phyloP scores from a whole-genome alignment of 2,888 invertebrate genomes.

The Andricus curvator region DNA sequence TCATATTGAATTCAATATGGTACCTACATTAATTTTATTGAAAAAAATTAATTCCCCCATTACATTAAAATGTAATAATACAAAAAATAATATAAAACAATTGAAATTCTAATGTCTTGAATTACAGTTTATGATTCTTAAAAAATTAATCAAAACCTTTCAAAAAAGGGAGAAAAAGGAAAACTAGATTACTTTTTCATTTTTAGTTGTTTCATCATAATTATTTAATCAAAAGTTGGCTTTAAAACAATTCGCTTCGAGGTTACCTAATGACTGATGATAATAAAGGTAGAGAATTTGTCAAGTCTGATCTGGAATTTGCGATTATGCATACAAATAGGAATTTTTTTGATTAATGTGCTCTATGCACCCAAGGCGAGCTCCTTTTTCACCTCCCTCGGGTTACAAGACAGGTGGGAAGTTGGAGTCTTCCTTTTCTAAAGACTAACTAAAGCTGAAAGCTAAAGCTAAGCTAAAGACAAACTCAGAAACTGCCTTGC shows the following conservation, averaged over 20 bases:
- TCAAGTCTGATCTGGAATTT: background rate
- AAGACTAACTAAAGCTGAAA: background rate
- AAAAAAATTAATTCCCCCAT: too few species aligned
- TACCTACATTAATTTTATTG: too few species aligned
- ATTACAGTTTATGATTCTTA: too few species aligned
- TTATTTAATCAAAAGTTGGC: background rate
- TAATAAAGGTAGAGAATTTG: background rate
- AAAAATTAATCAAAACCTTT: too few species aligned
- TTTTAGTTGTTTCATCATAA: too few species aligned
- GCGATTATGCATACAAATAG: background rate
- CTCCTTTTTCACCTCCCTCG: conserved; percentile 20
- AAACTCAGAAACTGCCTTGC: conserved; percentile 9
- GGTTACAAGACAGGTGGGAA: conserved; percentile 9
- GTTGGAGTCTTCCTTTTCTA: conserved; percentile 16
- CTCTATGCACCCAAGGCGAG: conserved; percentile 6
- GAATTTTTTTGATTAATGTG: conserved; percentile 23
- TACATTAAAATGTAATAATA: too few species aligned
- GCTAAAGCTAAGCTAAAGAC: background rate
- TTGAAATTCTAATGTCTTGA: too few species aligned
- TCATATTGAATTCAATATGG: too few species aligned
- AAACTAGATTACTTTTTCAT: too few species aligned
- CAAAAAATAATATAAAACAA: too few species aligned
- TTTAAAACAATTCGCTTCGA: background rate
- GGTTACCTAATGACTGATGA: background rate
- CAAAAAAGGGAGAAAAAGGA: too few species aligned